Conservation (phyloP, 2,797 vertebrate species). For the Sparus aurata region DNA sequence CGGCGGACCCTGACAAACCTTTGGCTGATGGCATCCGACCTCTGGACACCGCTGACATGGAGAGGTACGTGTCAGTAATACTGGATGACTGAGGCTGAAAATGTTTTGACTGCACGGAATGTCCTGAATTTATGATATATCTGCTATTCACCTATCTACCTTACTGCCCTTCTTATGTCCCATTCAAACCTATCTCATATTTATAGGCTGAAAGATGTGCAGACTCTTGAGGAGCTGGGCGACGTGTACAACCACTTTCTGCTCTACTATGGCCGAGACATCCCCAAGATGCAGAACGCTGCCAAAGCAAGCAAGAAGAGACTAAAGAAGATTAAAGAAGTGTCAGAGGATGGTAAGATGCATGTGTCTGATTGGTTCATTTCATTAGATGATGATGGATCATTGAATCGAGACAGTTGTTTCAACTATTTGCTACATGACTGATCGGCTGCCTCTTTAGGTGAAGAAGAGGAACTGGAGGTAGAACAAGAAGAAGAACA, state of each 20-base stretch:
- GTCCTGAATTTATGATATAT: background rate
- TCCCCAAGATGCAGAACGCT: slow-evolving; percentile 99
- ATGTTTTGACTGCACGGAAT: background rate
- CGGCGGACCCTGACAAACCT: slow-evolving; percentile 98
- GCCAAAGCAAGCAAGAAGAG: slow-evolving; percentile 93
- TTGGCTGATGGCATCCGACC: slow-evolving; percentile 96
- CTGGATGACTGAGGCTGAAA: background rate
- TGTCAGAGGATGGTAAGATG: slow-evolving; percentile 89
- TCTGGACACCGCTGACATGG: slow-evolving; percentile 96
- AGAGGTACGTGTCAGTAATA: slow-evolving; percentile 85
- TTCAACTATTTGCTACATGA: background rate
- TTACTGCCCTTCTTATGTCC: background rate
- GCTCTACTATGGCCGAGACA: slow-evolving; percentile 98
- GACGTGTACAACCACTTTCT: slow-evolving; percentile 99
- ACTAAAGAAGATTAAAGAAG: slow-evolving; percentile 93
- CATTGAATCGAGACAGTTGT: background rate
- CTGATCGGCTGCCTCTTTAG: slow-evolving; percentile 71
- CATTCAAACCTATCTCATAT: background rate
- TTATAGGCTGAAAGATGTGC: slow-evolving; percentile 94
- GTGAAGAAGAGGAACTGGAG: slow-evolving; percentile 85
- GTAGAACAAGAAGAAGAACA: slow-evolving; percentile 93
- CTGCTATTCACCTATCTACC: background rate
- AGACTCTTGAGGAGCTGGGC: slow-evolving; percentile 96
- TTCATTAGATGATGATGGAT: slow-evolving; percentile 1
- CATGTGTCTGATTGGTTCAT: background rate